Base-by-base conservation (phyloP, 2,113 vertebrate genomes). In the Lophochroa leadbeateri region DNA sequence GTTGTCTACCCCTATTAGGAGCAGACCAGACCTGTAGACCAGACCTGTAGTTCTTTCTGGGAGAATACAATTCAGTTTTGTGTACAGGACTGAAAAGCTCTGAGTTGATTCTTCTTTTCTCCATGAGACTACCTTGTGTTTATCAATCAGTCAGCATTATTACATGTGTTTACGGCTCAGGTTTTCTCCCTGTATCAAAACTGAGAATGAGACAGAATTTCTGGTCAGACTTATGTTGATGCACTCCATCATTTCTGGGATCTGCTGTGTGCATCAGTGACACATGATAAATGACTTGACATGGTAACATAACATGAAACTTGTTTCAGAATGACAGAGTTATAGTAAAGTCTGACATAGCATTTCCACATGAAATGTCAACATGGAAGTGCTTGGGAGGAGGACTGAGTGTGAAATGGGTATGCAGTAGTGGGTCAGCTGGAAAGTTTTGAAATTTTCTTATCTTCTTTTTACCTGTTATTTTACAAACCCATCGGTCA, bases 401-500 rank as follows among this genome's bases (percentile, higher is more conserved):
- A 77, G 4, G 25, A 35, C 16, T 64, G 21, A 35, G 2, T 21
- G 11, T 58, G 29, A 75, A 53, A 84, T 50, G 21, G 65, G 2
- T 69, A 57, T 23, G 7, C 3, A 43, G 21, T 75, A 47, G 25
- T 29, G 17, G 5, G 4, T 50, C 82, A 87, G 13, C 10, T 49
- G 17, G 44, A 44, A 16, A 90, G 11, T 57, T 90, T 28, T 28
- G 10, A 78, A 69, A 33, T 8, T 23, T 82, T 72, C 27, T 47
- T 72, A 35, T 60, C 3, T 90, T 67, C 19, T 60, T 9, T 85
- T 96, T 96, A 98, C 98, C 99, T 97, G 98, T 97, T 96, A 99
- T 98, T 97, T 99, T 99, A 96, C 98, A 99, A 94, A 99, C 98
- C 98, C 98, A 99, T 87, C 97, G 97, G 92, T 98, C 98, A 75